Conservation (phyloP, 2,797 vertebrate genomes). For the Periophthalmus magnuspinnatus region DNA sequence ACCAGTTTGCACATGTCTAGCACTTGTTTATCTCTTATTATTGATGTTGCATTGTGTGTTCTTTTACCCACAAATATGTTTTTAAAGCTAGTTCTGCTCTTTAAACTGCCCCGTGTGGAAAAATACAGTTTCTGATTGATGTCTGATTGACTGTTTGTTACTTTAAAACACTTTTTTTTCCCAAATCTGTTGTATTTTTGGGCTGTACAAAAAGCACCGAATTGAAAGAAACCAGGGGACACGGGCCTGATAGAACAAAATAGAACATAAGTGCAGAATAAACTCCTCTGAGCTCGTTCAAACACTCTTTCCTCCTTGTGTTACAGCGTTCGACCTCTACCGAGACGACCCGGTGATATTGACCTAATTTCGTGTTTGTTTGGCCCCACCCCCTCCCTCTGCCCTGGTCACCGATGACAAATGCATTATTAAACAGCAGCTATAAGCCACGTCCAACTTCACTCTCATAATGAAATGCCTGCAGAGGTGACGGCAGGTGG, state of each 20-base stretch:
- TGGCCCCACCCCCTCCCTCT: slow-evolving; percentile 46
- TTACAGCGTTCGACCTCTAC: slow-evolving; percentile 41
- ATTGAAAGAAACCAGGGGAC: slow-evolving; percentile 8
- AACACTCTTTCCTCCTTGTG: slow-evolving; percentile 20
- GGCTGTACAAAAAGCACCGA: too few species aligned
- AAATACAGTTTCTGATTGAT: too few species aligned
- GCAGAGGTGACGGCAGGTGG: slow-evolving; percentile 53
- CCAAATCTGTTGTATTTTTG: too few species aligned
- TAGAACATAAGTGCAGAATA: slow-evolving; percentile 3
- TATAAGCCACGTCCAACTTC: slow-evolving; percentile 49
- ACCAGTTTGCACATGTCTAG: too few species aligned
- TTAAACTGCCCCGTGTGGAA: too few species aligned
- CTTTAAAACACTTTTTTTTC: too few species aligned
- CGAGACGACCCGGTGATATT: slow-evolving; percentile 65
- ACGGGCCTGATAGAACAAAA: background rate
- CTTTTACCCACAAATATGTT: too few species aligned
- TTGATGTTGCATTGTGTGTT: too few species aligned
- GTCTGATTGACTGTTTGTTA: too few species aligned
- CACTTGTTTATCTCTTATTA: too few species aligned
- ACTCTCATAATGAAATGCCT: slow-evolving; percentile 58
- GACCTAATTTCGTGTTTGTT: slow-evolving; percentile 65
- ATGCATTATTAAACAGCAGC: slow-evolving; percentile 65
- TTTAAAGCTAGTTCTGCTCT: too few species aligned
- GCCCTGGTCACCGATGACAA: slow-evolving; percentile 64
- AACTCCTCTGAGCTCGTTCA: slow-evolving; percentile 22